Evolutionary conservation across 1,140 invertebrate species (phyloP), one percentile per base, ranked within the genome.

Genomic region (Drosophila watanabei): DNA sequence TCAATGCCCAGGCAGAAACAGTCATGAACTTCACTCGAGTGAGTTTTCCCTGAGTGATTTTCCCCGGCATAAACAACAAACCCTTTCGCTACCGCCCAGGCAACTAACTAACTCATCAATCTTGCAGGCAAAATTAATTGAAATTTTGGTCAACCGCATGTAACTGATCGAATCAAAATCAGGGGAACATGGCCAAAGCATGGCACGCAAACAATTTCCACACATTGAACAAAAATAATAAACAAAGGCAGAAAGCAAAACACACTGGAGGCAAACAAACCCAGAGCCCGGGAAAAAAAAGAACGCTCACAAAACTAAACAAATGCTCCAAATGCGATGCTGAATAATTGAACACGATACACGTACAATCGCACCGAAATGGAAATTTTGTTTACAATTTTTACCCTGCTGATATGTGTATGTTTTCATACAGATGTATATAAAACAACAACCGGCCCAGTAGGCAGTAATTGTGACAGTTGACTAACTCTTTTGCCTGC

Each of bases 161-260:
- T 80, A 79, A 63, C 65, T 58, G 54, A 79, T 77, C 61, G 72
- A 76, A 76, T 76, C 61, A 57, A 63, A 78, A 65, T 79, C 58
- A 64, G 16, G 78, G 46, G 30, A 57, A 58, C 13, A 49, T 52
- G 63, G 28, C 41, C 61, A 28, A 35, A 60, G 43, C 51, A 43
- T 68, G 78, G 81, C 85, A 88, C 70, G 73, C 85, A 89, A 84
- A 81, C 86, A 81, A 89, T 89, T 90, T 89, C 85, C 85, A 90
- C 81, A 89, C 85, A 85, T 82, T 89, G 85, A 84, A 69, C 85
- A 89, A 70, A 89, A 90, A 89, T 90, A 89, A 89, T 90, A 89
- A 90, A 75, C 69, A 79, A 46, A 49, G 60, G 32, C 35, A 28
- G 39, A 71, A 60, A 56, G 48, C 59, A 71, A 80, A 85, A 68